Base-by-base conservation (phyloP, 2,888 invertebrate genomes). In the Acanthoscelides obtectus region DNA sequence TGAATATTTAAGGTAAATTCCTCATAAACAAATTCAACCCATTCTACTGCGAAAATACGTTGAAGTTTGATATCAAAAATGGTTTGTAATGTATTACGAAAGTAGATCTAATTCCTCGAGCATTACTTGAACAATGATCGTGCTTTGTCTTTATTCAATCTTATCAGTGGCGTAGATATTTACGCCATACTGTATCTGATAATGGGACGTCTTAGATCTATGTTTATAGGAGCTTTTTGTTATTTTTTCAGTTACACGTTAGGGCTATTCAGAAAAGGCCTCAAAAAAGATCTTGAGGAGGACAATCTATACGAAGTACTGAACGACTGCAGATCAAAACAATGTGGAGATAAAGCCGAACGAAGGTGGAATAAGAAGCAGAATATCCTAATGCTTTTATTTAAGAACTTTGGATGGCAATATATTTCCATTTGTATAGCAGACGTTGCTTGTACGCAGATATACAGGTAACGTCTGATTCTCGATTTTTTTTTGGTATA, bases 261-360 rank as follows among this genome's bases (percentile, higher is more conserved):
- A 72, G 89, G 89, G 75, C 88, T 89, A 6, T 91, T 92, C 79
- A 89, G 88, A 83, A 87, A 89, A 72, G 92, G 92, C 6, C 88
- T 88, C 76, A 88, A 85, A 71, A 86, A 89, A 20, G 91, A 91
- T 76, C 87, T 93, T 45, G 88, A 89, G 78, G 87, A 89, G 63
- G 84, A 87, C 65, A 90, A 90, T 79, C 81, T 91, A 22, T 90
- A 88, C 77, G 85, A 87, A 77, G 86, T 88, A 67, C 83, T 88
- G n/a, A 83, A 85, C 67, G 84, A 85, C 25, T 87, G 75, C 22
- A 72, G 71, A 70, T 78, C 79, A 17, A 75, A 78, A 66, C 64
- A 71, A 64, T 71, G 75, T 12, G 79, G 76, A 0, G 75, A 78
- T 65, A 67, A 73, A 66, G 70, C 77, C 88, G 80, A 81, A 69